A percentile compares a stretch with the other conserved stretches of the same genome.
These are phyloP conservation scores for Phylloscopus trochiloides DNA, from an alignment of 2,113 vertebrate species.

Conservation along the genomic window DNA sequence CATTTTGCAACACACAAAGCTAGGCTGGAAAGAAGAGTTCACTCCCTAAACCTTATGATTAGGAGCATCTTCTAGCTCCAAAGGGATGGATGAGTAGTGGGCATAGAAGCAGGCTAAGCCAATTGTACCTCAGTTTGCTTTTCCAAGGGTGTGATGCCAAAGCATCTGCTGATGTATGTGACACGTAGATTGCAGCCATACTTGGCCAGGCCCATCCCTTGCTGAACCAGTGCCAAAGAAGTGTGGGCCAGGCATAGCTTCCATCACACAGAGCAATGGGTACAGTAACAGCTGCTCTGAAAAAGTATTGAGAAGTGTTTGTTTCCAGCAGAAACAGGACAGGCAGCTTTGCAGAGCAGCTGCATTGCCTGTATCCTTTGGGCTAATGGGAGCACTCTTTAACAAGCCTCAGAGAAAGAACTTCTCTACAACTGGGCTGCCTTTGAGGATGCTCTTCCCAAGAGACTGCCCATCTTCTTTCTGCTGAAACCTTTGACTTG, in stretches of 20 bases:
- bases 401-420: not conserved
- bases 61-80: not conserved
- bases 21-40: not conserved
- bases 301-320: not conserved
- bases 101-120: not conserved
- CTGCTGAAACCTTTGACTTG: not conserved
- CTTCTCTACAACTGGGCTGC: not conserved
- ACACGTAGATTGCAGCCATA: accelerated
- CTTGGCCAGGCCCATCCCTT: not conserved
- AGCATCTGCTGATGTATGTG: not conserved
- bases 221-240: not conserved
- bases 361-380: not conserved
- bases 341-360: not conserved
- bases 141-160: not conserved
- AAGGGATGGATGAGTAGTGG: not conserved
- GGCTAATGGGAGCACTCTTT: not conserved
- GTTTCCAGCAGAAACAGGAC: not conserved
- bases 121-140: not conserved
- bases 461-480: not conserved
- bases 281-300: not conserved
- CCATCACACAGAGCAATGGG: not conserved
- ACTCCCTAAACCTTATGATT: not conserved
- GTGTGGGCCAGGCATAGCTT: not conserved
- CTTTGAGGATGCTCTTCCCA: not conserved
- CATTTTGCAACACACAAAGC: not conserved